Conservation (phyloP, 2,797 vertebrate species). For the Ptychadena robeensis region DNA sequence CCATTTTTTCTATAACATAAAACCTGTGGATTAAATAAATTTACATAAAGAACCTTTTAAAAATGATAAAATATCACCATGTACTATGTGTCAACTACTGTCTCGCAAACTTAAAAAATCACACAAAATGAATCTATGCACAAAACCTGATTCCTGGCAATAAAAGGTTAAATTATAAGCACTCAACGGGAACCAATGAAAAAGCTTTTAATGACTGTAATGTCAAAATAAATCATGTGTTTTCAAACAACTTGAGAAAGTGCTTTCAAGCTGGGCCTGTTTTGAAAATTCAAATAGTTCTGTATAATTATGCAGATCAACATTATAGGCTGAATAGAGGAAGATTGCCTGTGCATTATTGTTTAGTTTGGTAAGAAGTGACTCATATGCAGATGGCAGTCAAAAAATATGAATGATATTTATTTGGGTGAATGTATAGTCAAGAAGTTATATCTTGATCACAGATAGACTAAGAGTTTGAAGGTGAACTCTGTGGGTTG, state of each 20-base stretch:
- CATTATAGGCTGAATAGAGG: constrained; percentile 12
- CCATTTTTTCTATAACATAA: not conserved
- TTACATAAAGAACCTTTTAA: not conserved
- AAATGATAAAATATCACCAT: not conserved
- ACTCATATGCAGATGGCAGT: constrained; percentile 10
- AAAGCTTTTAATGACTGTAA: constrained; percentile 27
- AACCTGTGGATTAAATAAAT: not conserved
- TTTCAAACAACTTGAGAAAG: constrained; percentile 46
- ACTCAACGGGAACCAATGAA: not conserved
- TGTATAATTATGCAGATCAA: constrained; percentile 37
- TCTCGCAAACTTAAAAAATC: not conserved
- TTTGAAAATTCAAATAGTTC: constrained; percentile 42
- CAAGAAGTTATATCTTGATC: not conserved
- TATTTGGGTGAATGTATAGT: not conserved
- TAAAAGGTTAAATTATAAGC: constrained; percentile 3
- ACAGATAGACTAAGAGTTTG: too few relatives aligned
- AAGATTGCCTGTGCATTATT: constrained; percentile 23
- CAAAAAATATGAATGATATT: constrained; percentile 5
- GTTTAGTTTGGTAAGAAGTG: not conserved
- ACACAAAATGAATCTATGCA: not conserved
- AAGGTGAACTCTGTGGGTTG: too few relatives aligned
- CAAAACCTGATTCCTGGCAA: not conserved
- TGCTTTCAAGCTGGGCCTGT: constrained; percentile 39
- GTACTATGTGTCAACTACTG: not conserved
- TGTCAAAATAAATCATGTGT: constrained; percentile 46